Base-by-base conservation (phyloP, 2,113 vertebrate genomes). In the Mastomys coucha region DNA sequence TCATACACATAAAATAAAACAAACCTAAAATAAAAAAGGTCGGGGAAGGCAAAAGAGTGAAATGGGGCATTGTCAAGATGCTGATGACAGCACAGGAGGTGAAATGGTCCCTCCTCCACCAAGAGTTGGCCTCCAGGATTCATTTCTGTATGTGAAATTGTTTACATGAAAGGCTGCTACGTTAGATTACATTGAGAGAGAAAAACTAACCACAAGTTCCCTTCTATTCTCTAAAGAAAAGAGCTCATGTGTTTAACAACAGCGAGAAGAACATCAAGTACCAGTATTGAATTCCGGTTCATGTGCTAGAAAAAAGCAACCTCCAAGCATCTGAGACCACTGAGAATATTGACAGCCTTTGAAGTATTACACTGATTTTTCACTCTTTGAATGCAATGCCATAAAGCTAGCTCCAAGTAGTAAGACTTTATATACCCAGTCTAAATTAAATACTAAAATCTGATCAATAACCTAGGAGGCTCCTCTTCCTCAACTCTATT, bases 311-410 rank as follows among this genome's bases (percentile, higher is more conserved):
- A 80, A 87, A 91, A 92, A 42, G 22, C 49, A 65, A 75, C 45
- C 10, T 26, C 65, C 19, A 14, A 56, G 22, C 20, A 90, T 28
- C 42, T 77, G 69, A 90, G 69, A 94, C 69, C 81, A 94, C 49
- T 36, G 92, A 92, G 42, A 89, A 92, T 2, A 88, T 28, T 56
- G n/a, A 67, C 67, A 76, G 65, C 65, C 72, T 92, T 89, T 90
- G 16, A 76, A 67, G n/a, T 73, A 36, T 45, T 80, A 70, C 72
- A 72, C 1, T 70, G 51, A 78, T 65, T 63, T 94, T 22, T 77
- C 39, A 70, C 45, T 92, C 5, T 88, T 70, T 78, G n/a, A 82
- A 94, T 2, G 76, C 3, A 84, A 70, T 70, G 67, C 10, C 26
- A 92, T 86, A 93, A 93, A 95, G 90, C 77, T 13, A 78, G n/a